Evolutionary conservation across 2,888 invertebrate species (phyloP).

Genomic region (Rhopalosiphum nymphaeae): DNA sequence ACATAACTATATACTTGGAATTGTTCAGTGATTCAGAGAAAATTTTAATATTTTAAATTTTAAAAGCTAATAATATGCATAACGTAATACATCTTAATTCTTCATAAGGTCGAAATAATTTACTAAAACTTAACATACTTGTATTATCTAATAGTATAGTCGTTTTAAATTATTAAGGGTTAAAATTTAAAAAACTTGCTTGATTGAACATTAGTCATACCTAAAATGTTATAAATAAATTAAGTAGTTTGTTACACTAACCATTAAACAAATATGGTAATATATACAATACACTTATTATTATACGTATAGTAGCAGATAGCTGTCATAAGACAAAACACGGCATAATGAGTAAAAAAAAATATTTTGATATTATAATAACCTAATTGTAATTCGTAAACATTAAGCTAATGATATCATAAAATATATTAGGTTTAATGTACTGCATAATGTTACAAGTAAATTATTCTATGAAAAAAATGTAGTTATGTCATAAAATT

Average conservation of each 20-base stretch:
- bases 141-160: not conserved
- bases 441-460: not conserved
- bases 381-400: not conserved
- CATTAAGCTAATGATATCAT: not conserved
- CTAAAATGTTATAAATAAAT: not conserved
- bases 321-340: not conserved
- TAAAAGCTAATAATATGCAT: not conserved
- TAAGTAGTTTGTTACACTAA: not conserved
- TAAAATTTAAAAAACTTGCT: not conserved
- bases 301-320: not conserved
- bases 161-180: not conserved
- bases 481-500: not conserved
- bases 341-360: not conserved
- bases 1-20: not conserved
- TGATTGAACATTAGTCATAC: not conserved
- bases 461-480: conserved; percentile 7
- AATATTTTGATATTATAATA: not conserved
- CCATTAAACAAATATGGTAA: not conserved
- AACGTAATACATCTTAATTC: not conserved
- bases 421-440: not conserved
- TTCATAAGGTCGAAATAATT: not conserved
- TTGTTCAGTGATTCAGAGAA: conserved; percentile 42
- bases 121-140: not conserved
- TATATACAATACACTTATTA: not conserved
- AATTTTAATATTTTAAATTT: conserved; percentile 26